A percentile compares a stretch with the other conserved stretches of the same genome.
phyloP scores from a whole-genome alignment of 2,797 vertebrate genomes.

The Hydrocynus forskahlii region DNA sequence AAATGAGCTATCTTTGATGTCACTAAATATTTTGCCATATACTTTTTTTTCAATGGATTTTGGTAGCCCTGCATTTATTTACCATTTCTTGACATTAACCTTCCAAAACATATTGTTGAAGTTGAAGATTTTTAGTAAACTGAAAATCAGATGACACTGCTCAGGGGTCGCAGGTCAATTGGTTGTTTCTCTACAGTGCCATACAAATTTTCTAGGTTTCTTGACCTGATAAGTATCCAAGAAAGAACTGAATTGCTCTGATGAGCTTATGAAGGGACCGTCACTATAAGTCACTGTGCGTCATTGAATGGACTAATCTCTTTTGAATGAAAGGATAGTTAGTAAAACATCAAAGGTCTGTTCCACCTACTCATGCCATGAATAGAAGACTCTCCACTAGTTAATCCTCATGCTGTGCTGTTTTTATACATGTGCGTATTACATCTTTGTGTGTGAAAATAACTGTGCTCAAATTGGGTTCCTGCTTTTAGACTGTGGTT shows the following conservation, averaged over 20 bases:
- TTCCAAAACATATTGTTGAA: not conserved
- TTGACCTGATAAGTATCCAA: slow-evolving; percentile 4
- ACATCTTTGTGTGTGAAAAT: not conserved
- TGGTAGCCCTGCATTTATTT: not conserved
- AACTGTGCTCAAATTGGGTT: not conserved
- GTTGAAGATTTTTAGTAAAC: no score
- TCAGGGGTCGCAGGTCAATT: no score
- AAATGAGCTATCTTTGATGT: not conserved
- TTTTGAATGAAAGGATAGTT: not conserved
- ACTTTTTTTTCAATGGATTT: no score
- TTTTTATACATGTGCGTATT: not conserved
- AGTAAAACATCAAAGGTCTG: not conserved
- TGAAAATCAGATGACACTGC: no score
- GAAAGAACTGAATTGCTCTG: not conserved
- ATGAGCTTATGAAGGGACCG: not conserved
- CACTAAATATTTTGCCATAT: no score
- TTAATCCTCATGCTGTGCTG: not conserved
- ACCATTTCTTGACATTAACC: not conserved
- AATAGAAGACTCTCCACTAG: not conserved
- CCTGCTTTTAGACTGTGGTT: not conserved
- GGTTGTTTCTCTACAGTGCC: not conserved
- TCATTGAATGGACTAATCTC: not conserved
- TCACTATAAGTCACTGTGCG: not conserved
- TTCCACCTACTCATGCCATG: not conserved
- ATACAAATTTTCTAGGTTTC: not conserved